Base-by-base conservation (phyloP, 2,888 invertebrate species). In the Ophion ventricosus region DNA sequence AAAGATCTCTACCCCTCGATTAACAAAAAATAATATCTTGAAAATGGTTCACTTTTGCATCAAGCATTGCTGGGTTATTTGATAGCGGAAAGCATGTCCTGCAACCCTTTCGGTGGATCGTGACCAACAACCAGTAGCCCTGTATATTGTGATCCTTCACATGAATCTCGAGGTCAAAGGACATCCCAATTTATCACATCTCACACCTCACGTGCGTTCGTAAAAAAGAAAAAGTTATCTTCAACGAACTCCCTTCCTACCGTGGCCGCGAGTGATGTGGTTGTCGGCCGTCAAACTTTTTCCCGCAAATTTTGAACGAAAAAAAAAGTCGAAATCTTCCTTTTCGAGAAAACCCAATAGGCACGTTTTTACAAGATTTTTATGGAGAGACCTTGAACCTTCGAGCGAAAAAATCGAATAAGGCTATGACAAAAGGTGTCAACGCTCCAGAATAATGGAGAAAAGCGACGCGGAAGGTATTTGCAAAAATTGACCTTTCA, bases 151-250 rank as follows among this genome's bases (percentile, higher is more conserved):
- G 3, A 26, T 70, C 64, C 63, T 40, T 69, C n/a, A 54, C 81
- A 40, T 70, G 59, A 43, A 82, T 76, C 59, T 35, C 54, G 59
- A 43, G n/a, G 57, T 35, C 35, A 59, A 64, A 59, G 73, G 67
- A 78, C 73, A 78, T 61, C 66, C 77, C 49, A 82, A 82, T 82
- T 82, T 73, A 73, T 82, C 56, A 78, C 82, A 35, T 54, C 57
- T 35, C 35, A 49, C 20, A 49, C 20, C 43, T 67, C 72, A 73
- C 49, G 74, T 69, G 54, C 43, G 54, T 69, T 54, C 54, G 54
- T 67, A 67, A 7, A 67, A 69, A 69, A 26, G 54, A 69, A 43
- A 54, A 69, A 69, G 67, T 67, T 49, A 25, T 49, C 43, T 17
- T 43, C 67, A 40, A 49, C n/a, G n/a, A n/a, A n/a, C n/a, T n/a